Evolutionary conservation across 2,797 vertebrate species (phyloP).

Genomic region (Cyprinodon diabolis): DNA sequence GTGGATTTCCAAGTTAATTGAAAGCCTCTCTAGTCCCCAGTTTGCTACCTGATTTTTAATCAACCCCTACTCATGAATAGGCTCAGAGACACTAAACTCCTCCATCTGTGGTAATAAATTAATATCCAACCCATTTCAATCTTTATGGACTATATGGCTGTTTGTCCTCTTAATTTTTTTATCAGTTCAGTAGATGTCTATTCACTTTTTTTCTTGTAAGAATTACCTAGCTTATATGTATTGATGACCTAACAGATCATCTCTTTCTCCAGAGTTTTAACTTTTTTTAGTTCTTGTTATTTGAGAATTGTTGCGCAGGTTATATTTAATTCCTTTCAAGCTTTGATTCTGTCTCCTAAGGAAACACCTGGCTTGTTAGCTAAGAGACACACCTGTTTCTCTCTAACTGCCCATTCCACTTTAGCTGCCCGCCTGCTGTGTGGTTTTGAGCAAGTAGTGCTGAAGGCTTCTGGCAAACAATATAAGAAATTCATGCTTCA

Average conservation of each 20-base stretch:
- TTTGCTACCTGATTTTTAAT: not conserved
- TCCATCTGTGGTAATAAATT: not conserved
- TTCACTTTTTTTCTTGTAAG: not conserved
- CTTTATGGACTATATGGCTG: not conserved
- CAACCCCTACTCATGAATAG: too few species aligned
- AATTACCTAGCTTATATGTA: not conserved
- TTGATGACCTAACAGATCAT: not conserved
- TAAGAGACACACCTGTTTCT: not conserved
- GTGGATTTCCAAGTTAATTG: not conserved
- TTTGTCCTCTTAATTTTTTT: not conserved
- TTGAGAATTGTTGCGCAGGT: not conserved
- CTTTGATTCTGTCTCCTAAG: not conserved
- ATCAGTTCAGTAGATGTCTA: not conserved
- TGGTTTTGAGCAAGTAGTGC: not conserved
- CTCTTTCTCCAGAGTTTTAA: not conserved
- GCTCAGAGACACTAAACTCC: not conserved
- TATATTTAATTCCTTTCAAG: slow-evolving; percentile 5
- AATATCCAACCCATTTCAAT: not conserved
- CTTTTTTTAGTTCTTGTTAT: not conserved
- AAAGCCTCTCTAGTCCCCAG: not conserved
- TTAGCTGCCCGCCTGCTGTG: not conserved
- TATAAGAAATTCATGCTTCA: not conserved
- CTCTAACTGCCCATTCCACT: not conserved
- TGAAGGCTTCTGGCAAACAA: not conserved
- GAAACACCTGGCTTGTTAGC: slow-evolving; percentile 8